Base-by-base conservation (phyloP, 2,113 vertebrate species). In the Lates calcarifer region DNA sequence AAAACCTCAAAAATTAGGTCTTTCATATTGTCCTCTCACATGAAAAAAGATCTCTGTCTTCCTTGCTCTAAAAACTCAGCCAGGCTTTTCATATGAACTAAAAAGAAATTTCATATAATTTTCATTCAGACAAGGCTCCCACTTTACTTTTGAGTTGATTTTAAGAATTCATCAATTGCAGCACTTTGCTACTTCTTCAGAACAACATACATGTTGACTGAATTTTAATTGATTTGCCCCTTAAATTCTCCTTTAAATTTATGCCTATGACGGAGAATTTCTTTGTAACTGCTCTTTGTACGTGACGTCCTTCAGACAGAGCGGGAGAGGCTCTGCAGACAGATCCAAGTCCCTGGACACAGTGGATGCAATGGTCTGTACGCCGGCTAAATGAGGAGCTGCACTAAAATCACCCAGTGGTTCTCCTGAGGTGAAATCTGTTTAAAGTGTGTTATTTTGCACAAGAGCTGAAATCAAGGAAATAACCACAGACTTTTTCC, bases 11-110 rank as follows among this genome's bases (percentile, higher is more conserved):
- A 74, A 39, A 64, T 47, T 9, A 9, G 9, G 24, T 49, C 41
- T 70, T 49, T 71, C 15, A 57, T 55, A 35, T 51, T 41, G 37
- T 83, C 55, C 35, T 66, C 35, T 60, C 22, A 82, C 43, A 66
- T 43, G 26, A 51, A 28, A 58, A 35, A 35, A 35, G 1, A 37
- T 37, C 56, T 73, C 39, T 31, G 53, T 15, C 15, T 60, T 58
- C 1, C 29, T 58, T 39, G 53, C 55, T 66, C 31, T 49, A 56
- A 45, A 47, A 80, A 33, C 77, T 56, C 37, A 35, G 58, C n/a
- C 22, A 24, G 10, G 39, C 65, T 31, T 66, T 29, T 66, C 26
- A 66, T 7, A 2, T 5, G 24, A 53, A 35, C 11, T 6, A 33
- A 49, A 67, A n/a, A 49, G 65, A n/a, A 49, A 49, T 18, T 8